phyloP scores from a whole-genome alignment of 1,140 invertebrate genomes.

The Drosophila ananassae region DNA sequence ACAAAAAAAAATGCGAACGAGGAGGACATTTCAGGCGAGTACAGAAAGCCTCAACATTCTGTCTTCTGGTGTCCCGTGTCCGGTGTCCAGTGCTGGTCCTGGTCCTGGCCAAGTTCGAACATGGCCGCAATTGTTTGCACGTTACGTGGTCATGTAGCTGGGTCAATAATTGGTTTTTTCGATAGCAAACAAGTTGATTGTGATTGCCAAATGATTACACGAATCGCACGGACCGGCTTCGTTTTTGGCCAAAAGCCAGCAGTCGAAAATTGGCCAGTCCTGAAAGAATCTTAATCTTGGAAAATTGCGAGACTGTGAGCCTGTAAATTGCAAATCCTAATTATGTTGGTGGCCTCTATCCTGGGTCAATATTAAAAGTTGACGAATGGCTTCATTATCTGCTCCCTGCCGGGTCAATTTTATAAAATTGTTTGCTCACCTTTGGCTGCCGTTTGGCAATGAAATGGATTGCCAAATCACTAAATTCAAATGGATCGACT shows the following conservation, averaged over 20 bases:
- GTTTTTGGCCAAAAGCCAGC: constrained; percentile 37
- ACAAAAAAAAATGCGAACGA: neutral
- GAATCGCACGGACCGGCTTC: constrained; percentile 42
- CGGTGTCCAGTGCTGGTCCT: too few relatives aligned
- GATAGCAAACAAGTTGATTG: constrained; percentile 74
- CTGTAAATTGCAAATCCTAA: constrained; percentile 50
- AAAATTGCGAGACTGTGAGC: neutral
- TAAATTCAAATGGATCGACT: constrained; percentile 17
- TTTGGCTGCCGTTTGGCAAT: constrained; percentile 5
- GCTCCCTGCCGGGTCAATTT: too few relatives aligned
- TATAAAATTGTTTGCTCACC: constrained; percentile 39
- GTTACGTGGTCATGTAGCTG: constrained; percentile 78
- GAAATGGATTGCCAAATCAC: constrained; percentile 40
- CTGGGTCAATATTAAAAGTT: constrained; percentile 45
- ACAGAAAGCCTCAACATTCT: constrained; percentile 28
- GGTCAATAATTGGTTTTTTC: constrained; percentile 79
- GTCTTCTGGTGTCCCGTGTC: constrained; percentile 24
- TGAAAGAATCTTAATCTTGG: constrained; percentile 33
- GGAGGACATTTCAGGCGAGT: neutral
- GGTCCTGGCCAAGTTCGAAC: constrained; percentile 45
- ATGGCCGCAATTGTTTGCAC: constrained; percentile 78
- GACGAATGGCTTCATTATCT: constrained; percentile 34
- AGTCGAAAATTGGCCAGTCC: constrained; percentile 46
- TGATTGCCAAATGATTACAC: constrained; percentile 80
- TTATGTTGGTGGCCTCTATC: constrained; percentile 38